Evolutionary conservation across 37 sponge, comb jelly and placozoan species (phyloP).

Genomic region (Ianthella basta): DNA sequence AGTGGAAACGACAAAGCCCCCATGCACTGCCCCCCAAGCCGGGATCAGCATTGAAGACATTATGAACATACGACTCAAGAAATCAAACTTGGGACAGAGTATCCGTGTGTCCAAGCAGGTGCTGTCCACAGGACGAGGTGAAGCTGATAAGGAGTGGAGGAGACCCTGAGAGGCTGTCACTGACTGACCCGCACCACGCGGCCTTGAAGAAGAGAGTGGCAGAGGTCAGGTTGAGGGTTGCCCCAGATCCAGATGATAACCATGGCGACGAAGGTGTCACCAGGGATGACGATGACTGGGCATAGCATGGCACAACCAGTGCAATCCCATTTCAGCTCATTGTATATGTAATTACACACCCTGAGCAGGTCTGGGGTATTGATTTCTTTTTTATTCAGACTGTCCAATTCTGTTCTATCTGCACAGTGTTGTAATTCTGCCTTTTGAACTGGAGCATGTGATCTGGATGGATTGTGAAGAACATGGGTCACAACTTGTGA

Average conservation of each 20-base stretch:
- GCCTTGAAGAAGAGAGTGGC: background rate
- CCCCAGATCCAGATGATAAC: background rate
- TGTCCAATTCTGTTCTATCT: too few species aligned
- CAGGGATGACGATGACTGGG: background rate
- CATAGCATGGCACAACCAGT: too few species aligned
- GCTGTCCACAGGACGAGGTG: slow-evolving; percentile 21
- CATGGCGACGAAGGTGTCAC: background rate
- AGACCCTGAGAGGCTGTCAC: slow-evolving; percentile 9
- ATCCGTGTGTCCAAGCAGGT: background rate
- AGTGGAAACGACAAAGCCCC: background rate
- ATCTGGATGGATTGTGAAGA: too few species aligned
- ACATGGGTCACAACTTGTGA: too few species aligned
- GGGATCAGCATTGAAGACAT: slow-evolving; percentile 44
- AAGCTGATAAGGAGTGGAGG: slow-evolving; percentile 14
- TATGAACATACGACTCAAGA: slow-evolving; percentile 14
- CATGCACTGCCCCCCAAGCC: too few species aligned
- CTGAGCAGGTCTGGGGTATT: too few species aligned
- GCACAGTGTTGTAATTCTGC: too few species aligned
- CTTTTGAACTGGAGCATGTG: too few species aligned
- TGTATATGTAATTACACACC: too few species aligned
- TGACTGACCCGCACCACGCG: background rate
- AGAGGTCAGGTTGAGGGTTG: background rate
- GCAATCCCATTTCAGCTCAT: too few species aligned
- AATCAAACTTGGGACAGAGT: slow-evolving; percentile 11
- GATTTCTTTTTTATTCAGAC: too few species aligned